Base-by-base conservation (phyloP, 2,888 invertebrate species). In the Temnothorax unifasciatus region DNA sequence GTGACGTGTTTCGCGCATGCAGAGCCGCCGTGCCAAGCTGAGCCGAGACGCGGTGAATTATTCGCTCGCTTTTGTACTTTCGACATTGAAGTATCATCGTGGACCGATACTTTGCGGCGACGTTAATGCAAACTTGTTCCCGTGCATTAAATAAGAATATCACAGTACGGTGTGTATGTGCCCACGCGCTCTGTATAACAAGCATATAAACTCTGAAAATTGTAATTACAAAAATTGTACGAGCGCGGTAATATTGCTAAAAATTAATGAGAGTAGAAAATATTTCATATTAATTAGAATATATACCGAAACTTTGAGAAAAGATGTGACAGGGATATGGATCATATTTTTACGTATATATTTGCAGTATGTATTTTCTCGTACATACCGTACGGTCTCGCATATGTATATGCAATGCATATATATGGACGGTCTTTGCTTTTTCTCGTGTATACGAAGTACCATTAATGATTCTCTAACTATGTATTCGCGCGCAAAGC, bases 91-190 rank as follows among this genome's bases (percentile, higher is more conserved):
- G 25, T 59, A 81, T 61, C 73, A 61, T 73, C 47, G 57, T 15
- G 18, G 8, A 25, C 57, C 71, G 21, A 79, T 71, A 59, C 21
- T 79, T 59, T 18, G 50, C n/a, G n/a, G 4, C 29, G 11, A 11
- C n/a, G 11, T 71, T 57, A 82, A 63, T 86, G 79, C 77, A 77
- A 29, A 84, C 18, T 77, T 25, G 68, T 44, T 25, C n/a, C n/a
- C 21, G 41, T 13, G n/a, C 29, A 44, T 77, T 68, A 77, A 68
- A 68, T 54, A 25, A 54, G 13, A 29, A 68, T 34, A 11, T 50
- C 3, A 63, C 18, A 29, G 3, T 15, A 44, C 41, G 15, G 13
- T 21, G 8, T 50, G 3, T 15, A 8, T 44, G 3, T 18, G 15
- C 34, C 34, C 34, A 0, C 34, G 34, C 34, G 34, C 5, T 34